Conservation (phyloP, 2,797 vertebrate genomes). For the Emydoidea blandingii region DNA sequence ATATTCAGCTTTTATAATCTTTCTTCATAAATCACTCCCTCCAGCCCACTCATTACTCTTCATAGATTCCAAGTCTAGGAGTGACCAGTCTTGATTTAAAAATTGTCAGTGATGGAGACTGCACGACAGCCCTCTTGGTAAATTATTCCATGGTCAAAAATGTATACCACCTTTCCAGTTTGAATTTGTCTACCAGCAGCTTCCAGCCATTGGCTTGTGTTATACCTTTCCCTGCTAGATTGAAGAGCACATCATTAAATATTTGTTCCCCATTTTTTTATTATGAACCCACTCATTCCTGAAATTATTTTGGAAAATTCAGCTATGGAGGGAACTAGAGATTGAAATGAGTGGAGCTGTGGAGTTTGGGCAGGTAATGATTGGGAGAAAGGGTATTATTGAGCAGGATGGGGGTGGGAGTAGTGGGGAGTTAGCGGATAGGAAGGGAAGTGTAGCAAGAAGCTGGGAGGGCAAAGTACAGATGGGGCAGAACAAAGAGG, state of each 20-base stretch:
- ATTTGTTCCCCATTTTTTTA: not conserved
- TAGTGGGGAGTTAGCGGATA: fast-evolving
- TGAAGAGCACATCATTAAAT: not conserved
- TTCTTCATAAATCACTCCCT: not conserved
- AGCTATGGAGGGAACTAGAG: too few relatives aligned
- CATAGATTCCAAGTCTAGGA: too few relatives aligned
- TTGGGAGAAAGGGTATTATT: not conserved
- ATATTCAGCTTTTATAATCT: not conserved
- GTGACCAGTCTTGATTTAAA: too few relatives aligned
- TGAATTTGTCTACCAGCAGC: too few relatives aligned
- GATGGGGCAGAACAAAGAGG: not conserved
- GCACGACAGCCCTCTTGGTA: too few relatives aligned
- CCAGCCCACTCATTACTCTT: too few relatives aligned
- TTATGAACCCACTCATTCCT: not conserved
- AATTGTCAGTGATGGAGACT: too few relatives aligned
- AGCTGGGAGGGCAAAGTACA: not conserved
- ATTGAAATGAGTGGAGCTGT: not conserved
- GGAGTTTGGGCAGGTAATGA: fast-evolving
- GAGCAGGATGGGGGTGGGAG: not conserved
- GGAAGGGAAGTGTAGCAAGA: not conserved
- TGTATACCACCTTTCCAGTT: too few relatives aligned
- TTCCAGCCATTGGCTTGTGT: too few relatives aligned
- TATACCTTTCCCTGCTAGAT: too few relatives aligned
- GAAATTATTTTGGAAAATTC: not conserved
- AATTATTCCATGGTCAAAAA: too few relatives aligned